phyloP scores from a whole-genome alignment of 2,113 vertebrate genomes.

The Smithornis capensis region DNA sequence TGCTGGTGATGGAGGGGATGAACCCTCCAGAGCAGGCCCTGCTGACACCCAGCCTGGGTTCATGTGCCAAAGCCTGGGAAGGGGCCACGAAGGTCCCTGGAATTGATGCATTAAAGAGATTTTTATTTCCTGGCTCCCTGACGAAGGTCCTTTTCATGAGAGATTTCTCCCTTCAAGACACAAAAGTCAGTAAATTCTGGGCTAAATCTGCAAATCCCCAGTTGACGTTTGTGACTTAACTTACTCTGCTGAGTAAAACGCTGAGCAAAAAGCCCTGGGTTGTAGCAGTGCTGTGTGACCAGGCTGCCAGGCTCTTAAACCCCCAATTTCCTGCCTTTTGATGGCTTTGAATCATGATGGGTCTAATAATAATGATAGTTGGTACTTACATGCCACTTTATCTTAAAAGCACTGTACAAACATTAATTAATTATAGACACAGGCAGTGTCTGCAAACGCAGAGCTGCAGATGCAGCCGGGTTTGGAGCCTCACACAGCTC shows the following conservation, averaged over 20 bases:
- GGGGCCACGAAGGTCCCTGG: not conserved
- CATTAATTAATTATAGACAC: conserved; percentile 57
- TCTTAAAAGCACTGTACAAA: conserved; percentile 51
- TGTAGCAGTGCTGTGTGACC: not conserved
- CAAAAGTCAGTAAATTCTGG: not conserved
- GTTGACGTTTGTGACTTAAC: not conserved
- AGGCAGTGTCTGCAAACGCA: not conserved
- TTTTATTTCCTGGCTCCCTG: not conserved
- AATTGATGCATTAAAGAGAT: not conserved
- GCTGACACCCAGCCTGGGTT: not conserved
- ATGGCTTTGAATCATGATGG: conserved; percentile 27
- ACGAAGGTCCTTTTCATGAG: not conserved
- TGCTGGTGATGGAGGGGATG: not conserved
- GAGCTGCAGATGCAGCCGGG: not conserved
- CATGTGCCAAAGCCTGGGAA: not conserved
- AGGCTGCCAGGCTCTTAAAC: conserved; percentile 26
- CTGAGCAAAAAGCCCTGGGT: not conserved
- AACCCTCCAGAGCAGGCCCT: not conserved
- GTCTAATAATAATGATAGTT: conserved; percentile 28
- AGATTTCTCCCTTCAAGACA: not conserved
- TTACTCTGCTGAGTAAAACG: not conserved
- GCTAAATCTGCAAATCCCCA: not conserved
- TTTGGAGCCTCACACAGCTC: not conserved
- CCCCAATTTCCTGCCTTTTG: conserved; percentile 50
- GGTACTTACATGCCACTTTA: conserved; percentile 46